Evolutionary conservation across 2,113 vertebrate genomes (phyloP).

Genomic region (Piliocolobus tephrosceles): DNA sequence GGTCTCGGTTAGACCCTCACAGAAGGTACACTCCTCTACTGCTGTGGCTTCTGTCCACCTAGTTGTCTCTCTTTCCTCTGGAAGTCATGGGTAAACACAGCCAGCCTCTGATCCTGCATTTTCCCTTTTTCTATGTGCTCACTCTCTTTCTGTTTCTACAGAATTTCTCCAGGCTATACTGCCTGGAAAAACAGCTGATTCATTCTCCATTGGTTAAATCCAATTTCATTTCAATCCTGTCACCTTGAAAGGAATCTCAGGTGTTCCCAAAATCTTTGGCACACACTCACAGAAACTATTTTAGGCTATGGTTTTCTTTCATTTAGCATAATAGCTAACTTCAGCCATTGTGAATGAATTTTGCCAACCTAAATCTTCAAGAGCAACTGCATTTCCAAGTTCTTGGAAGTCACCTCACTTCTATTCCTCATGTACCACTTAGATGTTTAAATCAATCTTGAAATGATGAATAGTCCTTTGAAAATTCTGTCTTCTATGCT

Average conservation of each 20-base stretch:
- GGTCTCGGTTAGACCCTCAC: background rate
- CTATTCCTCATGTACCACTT: background rate
- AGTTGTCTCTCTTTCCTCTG: background rate
- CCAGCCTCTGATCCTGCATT: background rate
- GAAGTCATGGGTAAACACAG: background rate
- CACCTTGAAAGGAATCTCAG: background rate
- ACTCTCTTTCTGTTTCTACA: background rate
- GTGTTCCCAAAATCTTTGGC: background rate
- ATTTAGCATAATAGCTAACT: background rate
- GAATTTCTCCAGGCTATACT: background rate
- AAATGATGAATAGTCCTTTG: conserved; percentile 29
- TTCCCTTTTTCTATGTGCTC: background rate
- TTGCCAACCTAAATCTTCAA: background rate
- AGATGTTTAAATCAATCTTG: conserved; percentile 1
- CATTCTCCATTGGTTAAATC: background rate
- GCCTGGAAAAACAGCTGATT: background rate
- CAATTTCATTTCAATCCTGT: background rate
- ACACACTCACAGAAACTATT: background rate
- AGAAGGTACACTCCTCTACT: background rate
- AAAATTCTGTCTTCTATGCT: background rate
- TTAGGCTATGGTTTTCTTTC: background rate
- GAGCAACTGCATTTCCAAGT: background rate
- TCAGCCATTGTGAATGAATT: background rate
- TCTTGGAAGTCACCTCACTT: conserved; percentile 39
- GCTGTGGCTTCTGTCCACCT: background rate